These are phyloP conservation scores for Coregonus sp. DNA, from an alignment of 2,797 vertebrate species.

Conservation along the genomic window DNA sequence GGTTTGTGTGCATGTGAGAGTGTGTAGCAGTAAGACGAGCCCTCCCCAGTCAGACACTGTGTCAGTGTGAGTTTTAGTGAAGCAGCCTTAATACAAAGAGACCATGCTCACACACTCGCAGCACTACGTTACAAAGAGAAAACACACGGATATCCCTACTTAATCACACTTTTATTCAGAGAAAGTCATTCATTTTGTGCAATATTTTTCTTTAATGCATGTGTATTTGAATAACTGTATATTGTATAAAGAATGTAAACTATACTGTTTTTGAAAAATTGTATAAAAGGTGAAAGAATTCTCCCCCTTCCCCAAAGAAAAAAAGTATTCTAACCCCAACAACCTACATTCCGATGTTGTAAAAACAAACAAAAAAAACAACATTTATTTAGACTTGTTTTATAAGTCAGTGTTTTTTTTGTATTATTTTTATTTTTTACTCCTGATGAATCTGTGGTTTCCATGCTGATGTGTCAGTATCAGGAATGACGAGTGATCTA, in stretches of 20 bases:
- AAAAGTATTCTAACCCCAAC: slow-evolving; percentile 73
- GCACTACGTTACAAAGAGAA: slow-evolving; percentile 54
- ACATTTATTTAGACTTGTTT: slow-evolving; percentile 94
- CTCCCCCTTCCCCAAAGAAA: slow-evolving; percentile 23
- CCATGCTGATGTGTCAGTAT: background rate
- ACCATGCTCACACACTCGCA: slow-evolving; percentile 29
- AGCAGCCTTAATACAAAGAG: slow-evolving; percentile 90
- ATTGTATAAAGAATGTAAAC: slow-evolving; percentile 70
- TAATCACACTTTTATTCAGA: slow-evolving; percentile 71
- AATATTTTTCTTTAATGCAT: slow-evolving; percentile 94
- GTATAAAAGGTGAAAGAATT: slow-evolving; percentile 61
- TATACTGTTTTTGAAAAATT: slow-evolving; percentile 77
- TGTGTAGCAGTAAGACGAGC: slow-evolving; percentile 64
- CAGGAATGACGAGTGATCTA: slow-evolving; percentile 32
- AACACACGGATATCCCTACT: slow-evolving; percentile 61
- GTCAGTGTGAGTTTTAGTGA: slow-evolving; percentile 84
- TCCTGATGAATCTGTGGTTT: slow-evolving; percentile 38
- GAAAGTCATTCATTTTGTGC: slow-evolving; percentile 86
- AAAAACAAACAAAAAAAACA: slow-evolving; percentile 30
- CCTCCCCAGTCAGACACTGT: slow-evolving; percentile 80
- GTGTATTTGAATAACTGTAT: slow-evolving; percentile 88
- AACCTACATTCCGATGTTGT: slow-evolving; percentile 88
- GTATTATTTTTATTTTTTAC: slow-evolving; percentile 70
- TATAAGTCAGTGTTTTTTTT: slow-evolving; percentile 88
- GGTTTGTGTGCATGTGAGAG: slow-evolving; percentile 17